phyloP scores from a whole-genome alignment of 2,888 invertebrate genomes.

The Dermolepida albohirtum region DNA sequence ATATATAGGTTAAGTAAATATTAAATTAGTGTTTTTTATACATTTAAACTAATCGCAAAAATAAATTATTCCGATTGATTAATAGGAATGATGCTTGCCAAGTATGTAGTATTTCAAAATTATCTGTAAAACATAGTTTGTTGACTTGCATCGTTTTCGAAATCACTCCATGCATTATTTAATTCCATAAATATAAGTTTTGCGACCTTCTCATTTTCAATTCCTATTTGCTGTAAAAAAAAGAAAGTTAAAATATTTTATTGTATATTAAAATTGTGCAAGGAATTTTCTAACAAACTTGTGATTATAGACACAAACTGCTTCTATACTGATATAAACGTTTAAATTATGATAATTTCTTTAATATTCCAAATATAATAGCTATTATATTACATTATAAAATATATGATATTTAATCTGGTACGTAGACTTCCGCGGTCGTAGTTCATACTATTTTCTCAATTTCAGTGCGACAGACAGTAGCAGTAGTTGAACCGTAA shows the following conservation, averaged over 20 bases:
- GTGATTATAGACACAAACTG: too few relatives aligned
- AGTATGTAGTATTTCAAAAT: constrained; percentile 8
- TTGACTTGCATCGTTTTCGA: constrained; percentile 88
- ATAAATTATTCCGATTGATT: constrained; percentile 16
- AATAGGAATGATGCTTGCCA: constrained; percentile 31
- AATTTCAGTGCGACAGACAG: too few relatives aligned
- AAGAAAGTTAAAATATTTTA: constrained; percentile 34
- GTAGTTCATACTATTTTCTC: too few relatives aligned
- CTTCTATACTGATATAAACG: too few relatives aligned
- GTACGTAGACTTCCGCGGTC: too few relatives aligned
- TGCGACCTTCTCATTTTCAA: constrained; percentile 91
- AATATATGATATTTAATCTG: too few relatives aligned
- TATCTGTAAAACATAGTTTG: constrained; percentile 73
- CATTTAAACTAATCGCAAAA: constrained; percentile 7
- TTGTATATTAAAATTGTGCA: constrained; percentile 3
- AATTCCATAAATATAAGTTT: constrained; percentile 98
- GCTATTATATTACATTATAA: too few relatives aligned
- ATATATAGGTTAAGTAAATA: constrained; percentile 33
- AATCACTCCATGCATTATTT: constrained; percentile 98
- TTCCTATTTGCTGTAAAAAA: constrained; percentile 85
- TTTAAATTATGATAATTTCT: too few relatives aligned
- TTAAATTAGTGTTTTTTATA: constrained; percentile 1
- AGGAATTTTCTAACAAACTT: too few relatives aligned
- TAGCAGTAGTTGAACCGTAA: too few relatives aligned
- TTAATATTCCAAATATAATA: too few relatives aligned